A percentile compares a stretch with the other conserved stretches of the same genome.
These are phyloP conservation scores for Nanorana parkeri DNA, from an alignment of 2,113 vertebrate species.

Conservation along the genomic window DNA sequence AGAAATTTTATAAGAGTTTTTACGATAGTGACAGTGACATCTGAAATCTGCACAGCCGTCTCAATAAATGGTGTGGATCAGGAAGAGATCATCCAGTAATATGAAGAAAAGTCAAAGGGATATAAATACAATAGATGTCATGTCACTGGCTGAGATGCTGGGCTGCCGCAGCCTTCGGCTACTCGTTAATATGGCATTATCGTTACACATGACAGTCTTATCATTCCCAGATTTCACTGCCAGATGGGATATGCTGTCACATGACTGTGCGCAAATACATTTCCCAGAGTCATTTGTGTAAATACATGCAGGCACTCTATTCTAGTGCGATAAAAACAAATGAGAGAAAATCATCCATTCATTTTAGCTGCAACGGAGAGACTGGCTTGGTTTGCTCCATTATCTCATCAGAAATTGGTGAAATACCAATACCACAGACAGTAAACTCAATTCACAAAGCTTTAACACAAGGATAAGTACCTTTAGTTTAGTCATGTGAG, in stretches of 20 bases:
- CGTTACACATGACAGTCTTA: slow-evolving; percentile 23
- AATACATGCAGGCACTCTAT: not conserved
- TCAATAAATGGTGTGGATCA: not conserved
- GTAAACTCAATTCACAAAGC: too few species aligned
- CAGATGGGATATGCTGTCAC: slow-evolving; percentile 11
- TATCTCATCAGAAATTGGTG: too few species aligned
- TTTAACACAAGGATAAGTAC: too few species aligned
- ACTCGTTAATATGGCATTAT: slow-evolving; percentile 23
- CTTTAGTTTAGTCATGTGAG: too few species aligned
- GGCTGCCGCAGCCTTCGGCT: not conserved
- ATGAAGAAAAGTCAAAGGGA: not conserved
- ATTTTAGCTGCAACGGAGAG: not conserved
- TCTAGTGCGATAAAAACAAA: not conserved
- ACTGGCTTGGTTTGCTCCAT: too few species aligned
- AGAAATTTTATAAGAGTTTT: not conserved
- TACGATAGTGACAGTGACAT: not conserved
- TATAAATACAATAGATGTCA: not conserved
- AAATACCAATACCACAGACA: too few species aligned
- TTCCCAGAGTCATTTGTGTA: not conserved
- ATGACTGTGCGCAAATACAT: not conserved
- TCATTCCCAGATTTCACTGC: not conserved
- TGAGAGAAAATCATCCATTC: not conserved
- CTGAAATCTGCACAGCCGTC: not conserved
- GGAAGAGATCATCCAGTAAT: not conserved
- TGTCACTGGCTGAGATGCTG: not conserved